Percentiles rank a stretch among this genome's conserved stretches.
These are phyloP conservation scores for Polydrusus tereticollis DNA, from an alignment of 2,888 invertebrate genomes.

Conservation along the genomic window DNA sequence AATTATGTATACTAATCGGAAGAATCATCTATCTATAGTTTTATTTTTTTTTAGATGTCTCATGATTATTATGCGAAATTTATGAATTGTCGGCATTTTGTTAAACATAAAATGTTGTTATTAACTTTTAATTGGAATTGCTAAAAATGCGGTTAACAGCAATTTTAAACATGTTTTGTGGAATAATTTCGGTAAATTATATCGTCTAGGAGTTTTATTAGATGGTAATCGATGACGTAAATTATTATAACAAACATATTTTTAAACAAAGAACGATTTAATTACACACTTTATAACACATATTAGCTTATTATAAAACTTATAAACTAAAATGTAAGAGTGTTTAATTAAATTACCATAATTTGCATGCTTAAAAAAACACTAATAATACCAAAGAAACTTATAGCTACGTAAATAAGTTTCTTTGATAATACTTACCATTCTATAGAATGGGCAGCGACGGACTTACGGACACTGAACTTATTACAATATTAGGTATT, in stretches of 20 bases:
- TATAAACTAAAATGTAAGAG: background rate
- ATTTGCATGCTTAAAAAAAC: background rate
- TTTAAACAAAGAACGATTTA: slow-evolving; percentile 22
- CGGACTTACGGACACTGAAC: too few relatives aligned
- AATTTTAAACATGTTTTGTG: slow-evolving; percentile 28
- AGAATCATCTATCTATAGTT: slow-evolving; percentile 12
- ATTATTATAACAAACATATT: slow-evolving; percentile 1
- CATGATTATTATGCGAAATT: slow-evolving; percentile 41
- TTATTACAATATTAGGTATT: too few relatives aligned
- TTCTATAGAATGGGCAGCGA: too few relatives aligned
- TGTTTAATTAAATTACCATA: background rate
- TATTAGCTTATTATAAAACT: background rate
- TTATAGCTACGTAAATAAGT: too few relatives aligned
- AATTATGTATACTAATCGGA: slow-evolving; percentile 19
- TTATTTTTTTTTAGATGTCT: slow-evolving; percentile 11
- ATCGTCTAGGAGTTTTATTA: slow-evolving; percentile 32
- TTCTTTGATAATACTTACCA: too few relatives aligned
- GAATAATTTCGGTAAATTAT: slow-evolving; percentile 44
- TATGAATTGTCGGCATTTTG: slow-evolving; percentile 45
- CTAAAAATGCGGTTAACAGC: slow-evolving; percentile 41
- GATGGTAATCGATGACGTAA: slow-evolving; percentile 36
- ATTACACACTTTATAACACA: background rate
- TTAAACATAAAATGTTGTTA: slow-evolving; percentile 37
- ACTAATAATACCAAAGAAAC: too few relatives aligned
- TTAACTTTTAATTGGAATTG: slow-evolving; percentile 45